A percentile compares a stretch with the other conserved stretches of the same genome.
These are phyloP conservation scores for Eulemur mongoz DNA, from an alignment of 2,797 vertebrate genomes.

Conservation along the genomic window DNA sequence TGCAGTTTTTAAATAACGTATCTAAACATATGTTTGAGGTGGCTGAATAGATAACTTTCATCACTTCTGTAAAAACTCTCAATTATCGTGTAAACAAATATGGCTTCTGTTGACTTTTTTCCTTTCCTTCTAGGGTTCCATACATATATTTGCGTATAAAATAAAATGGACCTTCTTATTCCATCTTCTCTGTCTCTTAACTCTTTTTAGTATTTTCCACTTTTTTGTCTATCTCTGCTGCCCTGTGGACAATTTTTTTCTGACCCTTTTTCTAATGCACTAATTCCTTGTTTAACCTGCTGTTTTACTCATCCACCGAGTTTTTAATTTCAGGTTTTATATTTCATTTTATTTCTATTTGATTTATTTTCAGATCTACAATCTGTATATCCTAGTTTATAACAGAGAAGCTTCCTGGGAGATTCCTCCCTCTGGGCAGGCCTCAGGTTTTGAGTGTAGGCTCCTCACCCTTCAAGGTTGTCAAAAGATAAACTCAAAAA, in stretches of 20 bases:
- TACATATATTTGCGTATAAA: background rate
- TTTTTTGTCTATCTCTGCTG: background rate
- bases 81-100: background rate
- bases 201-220: background rate
- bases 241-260: background rate
- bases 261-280: background rate
- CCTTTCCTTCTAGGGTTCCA: background rate
- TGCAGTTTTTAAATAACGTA: background rate
- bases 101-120: background rate
- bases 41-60: background rate
- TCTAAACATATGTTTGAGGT: background rate
- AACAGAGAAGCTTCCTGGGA: background rate
- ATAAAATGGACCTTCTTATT: background rate
- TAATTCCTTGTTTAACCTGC: background rate
- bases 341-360: background rate
- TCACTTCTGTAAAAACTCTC: background rate
- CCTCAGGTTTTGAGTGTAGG: background rate
- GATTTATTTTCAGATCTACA: background rate
- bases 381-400: background rate
- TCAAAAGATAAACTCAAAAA: background rate
- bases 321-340: background rate
- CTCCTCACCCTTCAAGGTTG: background rate
- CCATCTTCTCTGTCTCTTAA: background rate
- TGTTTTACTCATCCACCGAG: background rate
- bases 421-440: background rate